Conservation (phyloP, 2,888 invertebrate genomes). For the Norana najaformis region DNA sequence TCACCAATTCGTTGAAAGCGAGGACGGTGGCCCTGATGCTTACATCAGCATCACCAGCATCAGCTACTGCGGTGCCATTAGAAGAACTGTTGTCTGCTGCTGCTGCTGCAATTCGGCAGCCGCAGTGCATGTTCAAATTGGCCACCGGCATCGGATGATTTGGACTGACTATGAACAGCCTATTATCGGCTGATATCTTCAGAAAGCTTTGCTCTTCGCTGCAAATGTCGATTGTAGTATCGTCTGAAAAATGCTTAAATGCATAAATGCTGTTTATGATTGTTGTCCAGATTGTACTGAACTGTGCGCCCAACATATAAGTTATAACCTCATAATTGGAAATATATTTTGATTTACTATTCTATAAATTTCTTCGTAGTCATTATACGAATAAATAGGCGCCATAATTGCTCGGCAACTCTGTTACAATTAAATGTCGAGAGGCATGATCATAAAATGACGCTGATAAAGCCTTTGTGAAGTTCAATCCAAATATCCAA, state of each 20-base stretch:
- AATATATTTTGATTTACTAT: too few relatives aligned
- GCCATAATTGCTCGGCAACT: too few relatives aligned
- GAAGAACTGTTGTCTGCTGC: neutral
- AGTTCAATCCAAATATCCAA: too few relatives aligned
- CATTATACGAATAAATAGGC: too few relatives aligned
- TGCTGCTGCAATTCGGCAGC: neutral
- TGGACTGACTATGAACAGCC: neutral
- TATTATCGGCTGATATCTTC: neutral
- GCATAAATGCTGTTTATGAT: neutral
- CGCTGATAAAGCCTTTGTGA: too few relatives aligned
- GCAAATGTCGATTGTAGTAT: neutral
- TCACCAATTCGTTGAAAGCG: neutral
- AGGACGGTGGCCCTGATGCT: neutral
- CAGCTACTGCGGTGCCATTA: neutral
- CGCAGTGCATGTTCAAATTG: neutral
- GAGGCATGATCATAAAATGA: too few relatives aligned
- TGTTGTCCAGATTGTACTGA: too few relatives aligned
- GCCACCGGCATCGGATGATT: neutral
- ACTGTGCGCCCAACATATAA: too few relatives aligned
- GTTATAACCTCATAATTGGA: too few relatives aligned
- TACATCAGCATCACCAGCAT: neutral
- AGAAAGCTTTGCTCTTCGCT: neutral
- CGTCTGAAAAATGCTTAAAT: neutral
- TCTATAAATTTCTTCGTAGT: too few relatives aligned
- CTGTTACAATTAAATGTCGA: too few relatives aligned